phyloP scores from a whole-genome alignment of 2,113 vertebrate genomes.

The Agelaius tricolor region DNA sequence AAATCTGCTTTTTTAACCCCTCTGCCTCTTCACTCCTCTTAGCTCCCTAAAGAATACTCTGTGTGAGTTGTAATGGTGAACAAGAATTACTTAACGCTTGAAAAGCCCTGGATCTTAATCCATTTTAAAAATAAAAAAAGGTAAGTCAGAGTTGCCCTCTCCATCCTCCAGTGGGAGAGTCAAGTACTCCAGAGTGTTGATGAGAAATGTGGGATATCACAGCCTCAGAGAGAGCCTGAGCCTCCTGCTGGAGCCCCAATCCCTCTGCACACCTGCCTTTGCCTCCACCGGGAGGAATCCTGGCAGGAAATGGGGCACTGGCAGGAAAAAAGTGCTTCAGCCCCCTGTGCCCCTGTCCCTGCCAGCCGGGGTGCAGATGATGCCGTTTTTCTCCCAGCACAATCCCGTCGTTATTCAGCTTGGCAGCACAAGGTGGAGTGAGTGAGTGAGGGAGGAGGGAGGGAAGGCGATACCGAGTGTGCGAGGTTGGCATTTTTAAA shows the following conservation, averaged over 20 bases:
- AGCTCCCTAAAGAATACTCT: background rate
- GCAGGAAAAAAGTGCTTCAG: background rate
- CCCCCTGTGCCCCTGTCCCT: background rate
- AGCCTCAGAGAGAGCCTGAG: background rate
- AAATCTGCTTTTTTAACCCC: background rate
- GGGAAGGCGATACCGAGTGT: background rate
- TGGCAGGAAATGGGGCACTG: background rate
- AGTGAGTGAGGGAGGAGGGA: background rate
- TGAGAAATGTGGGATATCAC: background rate
- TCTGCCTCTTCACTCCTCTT: background rate
- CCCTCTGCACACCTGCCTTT: background rate
- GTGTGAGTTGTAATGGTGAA: background rate
- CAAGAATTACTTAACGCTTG: background rate
- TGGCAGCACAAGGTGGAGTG: slow-evolving; percentile 58
- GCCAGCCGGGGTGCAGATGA: background rate
- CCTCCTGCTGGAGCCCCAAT: background rate
- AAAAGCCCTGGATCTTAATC: background rate
- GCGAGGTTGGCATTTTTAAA: background rate
- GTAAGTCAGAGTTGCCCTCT: background rate
- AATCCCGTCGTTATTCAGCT: slow-evolving; percentile 14
- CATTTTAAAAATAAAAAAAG: background rate
- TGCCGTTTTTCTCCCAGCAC: background rate
- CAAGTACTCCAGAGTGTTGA: background rate
- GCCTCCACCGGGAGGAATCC: background rate
- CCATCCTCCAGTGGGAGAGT: background rate